Base-by-base conservation (phyloP, 2,113 vertebrate genomes). In the Origma solitaria region DNA sequence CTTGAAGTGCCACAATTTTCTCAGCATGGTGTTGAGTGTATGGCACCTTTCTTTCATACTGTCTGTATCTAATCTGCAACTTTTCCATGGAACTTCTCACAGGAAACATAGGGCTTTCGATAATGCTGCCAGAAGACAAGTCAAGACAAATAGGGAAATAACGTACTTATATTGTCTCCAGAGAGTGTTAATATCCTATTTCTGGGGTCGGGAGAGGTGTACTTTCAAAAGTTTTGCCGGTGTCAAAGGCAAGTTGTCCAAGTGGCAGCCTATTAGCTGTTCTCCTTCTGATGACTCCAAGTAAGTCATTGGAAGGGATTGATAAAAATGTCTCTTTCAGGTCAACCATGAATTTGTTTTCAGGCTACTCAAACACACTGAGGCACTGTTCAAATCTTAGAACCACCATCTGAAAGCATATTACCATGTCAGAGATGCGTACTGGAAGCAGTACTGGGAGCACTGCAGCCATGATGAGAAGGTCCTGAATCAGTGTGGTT, bases 401-500 rank as follows among this genome's bases (percentile, higher is more conserved):
- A 62, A n/a, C 33, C 16, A 61, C 16, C 5, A 27, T 27, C 25
- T 57, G 22, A 62, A 88, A 61, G 4, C 0, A 0, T 31, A 23
- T 14, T 54, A 56, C 19, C 0, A 0, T 40, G 10, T 66, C 42
- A 51, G 54, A 86, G 27, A 17, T 47, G 12, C 13, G 49, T 73
- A 38, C 9, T 60, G 57, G 44, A 64, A 44, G 9, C 35, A 79
- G 21, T 27, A 25, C 15, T 81, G 61, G 49, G 40, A 80, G 10
- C 9, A 24, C 21, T 92, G 27, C 21, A 62, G 19, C 13, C 28
- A 33, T 3, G 3, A 15, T 31, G 25, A 76, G 27, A 15, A 64
- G 4, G 35, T 73, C 45, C 33, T 65, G 33, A 45, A 51, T 28
- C 0, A 0, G 3, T 33, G 25, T 35, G 15, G 0, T 60, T 85